Conservation (phyloP, 1,140 invertebrate species). For the Pseudoatta argentina region DNA sequence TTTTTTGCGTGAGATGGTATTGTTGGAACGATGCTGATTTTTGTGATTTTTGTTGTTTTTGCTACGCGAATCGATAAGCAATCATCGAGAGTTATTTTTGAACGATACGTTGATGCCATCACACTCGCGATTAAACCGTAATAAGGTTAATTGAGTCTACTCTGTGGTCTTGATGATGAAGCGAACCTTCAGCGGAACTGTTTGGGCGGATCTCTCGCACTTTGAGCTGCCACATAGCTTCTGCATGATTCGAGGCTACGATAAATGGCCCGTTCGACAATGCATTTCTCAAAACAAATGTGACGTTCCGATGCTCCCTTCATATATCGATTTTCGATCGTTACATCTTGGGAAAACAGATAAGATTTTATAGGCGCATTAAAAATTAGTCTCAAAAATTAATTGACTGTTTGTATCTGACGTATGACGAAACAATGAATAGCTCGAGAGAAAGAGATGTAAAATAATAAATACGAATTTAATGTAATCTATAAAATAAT, state of each 20-base stretch:
- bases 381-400: not conserved
- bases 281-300: not conserved
- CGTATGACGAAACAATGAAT: not conserved
- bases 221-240: slow-evolving; percentile 25
- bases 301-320: not conserved
- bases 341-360: not conserved
- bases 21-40: not conserved
- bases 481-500: too few species aligned
- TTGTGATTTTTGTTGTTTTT: not conserved
- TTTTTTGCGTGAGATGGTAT: not conserved
- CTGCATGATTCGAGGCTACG: not conserved
- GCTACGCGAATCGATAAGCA: slow-evolving; percentile 8
- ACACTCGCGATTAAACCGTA: slow-evolving; percentile 20
- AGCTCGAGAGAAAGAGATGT: not conserved
- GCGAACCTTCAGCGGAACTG: not conserved
- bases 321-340: not conserved
- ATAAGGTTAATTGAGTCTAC: slow-evolving; percentile 52
- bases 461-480: not conserved
- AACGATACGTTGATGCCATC: not conserved
- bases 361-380: slow-evolving; percentile 3
- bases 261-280: not conserved
- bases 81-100: slow-evolving; percentile 31
- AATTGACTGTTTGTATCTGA: too few species aligned
- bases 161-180: slow-evolving; percentile 23
- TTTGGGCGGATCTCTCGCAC: slow-evolving; percentile 19